A percentile compares a stretch with the other conserved stretches of the same genome.
Conservation (phyloP, 64 coral and sea anemone species). For the Montipora foliosa region DNA sequence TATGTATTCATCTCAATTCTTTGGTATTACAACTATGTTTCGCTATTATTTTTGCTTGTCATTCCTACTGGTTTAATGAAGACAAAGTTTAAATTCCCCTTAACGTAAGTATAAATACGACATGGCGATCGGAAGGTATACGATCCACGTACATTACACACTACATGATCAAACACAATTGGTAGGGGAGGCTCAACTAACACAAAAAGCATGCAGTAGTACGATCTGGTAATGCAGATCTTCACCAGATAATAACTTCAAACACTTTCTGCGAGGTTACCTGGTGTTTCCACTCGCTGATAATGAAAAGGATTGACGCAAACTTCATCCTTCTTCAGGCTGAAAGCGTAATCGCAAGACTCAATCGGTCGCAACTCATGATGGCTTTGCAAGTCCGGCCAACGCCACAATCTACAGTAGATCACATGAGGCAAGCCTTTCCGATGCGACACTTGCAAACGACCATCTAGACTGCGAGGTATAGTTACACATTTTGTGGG, state of each 20-base stretch:
- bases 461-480: slow-evolving; percentile 94
- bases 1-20: slow-evolving; percentile 36
- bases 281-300: slow-evolving; percentile 98
- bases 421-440: slow-evolving; percentile 99
- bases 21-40: slow-evolving; percentile 40
- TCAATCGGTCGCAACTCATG: slow-evolving; percentile 96
- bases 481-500: slow-evolving; percentile 99
- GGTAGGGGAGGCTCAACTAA: slow-evolving; percentile 16
- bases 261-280: slow-evolving; percentile 40
- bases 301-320: slow-evolving; percentile 99
- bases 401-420: slow-evolving; percentile 97
- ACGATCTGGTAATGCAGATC: not conserved
- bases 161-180: slow-evolving; percentile 5
- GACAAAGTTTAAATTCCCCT: slow-evolving; percentile 3
- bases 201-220: slow-evolving; percentile 4
- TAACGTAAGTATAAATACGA: slow-evolving; percentile 22
- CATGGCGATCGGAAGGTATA: not conserved
- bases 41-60: slow-evolving; percentile 13
- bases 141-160: slow-evolving; percentile 19
- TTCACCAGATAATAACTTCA: not conserved
- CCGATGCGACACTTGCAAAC: slow-evolving; percentile 97
- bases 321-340: slow-evolving; percentile 99
- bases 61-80: slow-evolving; percentile 27
- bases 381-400: slow-evolving; percentile 98
- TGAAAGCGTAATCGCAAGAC: slow-evolving; percentile 94